Base-by-base conservation (phyloP, 2,888 invertebrate genomes). In the Coecobrya sp. region DNA sequence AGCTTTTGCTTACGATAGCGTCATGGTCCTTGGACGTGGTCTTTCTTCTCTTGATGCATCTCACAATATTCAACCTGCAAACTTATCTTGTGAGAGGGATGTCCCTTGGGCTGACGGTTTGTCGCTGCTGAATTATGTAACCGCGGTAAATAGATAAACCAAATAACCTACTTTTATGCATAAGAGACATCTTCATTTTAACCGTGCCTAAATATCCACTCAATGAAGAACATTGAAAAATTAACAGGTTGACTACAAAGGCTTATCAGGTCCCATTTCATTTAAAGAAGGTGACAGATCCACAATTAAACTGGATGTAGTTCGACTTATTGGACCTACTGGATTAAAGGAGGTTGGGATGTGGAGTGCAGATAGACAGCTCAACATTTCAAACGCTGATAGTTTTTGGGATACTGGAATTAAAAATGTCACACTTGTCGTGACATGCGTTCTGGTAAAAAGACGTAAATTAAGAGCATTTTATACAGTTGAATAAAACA, bases 261-360 rank as follows among this genome's bases (percentile, higher is more conserved):
- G 99, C 0, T 96, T 99, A 73, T 98, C 99, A 0, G 99, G 99
- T 0, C 97, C 97, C 52, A 97, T 99, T 82, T 97, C 98, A 94
- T 99, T 99, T 96, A 97, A 97, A 95, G 97, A 98, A 95, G 99
- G 99, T 0, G 97, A 97, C 93, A 96, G 99, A 52, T 97, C 97
- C 55, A 97, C 98, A 95, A 98, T 99, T 96, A 97, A 97, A 95
- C 96, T 99, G 86, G 98, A 99, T 95, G 96, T 99, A 82, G 96
- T 98, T 94, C 97, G 98, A 95, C 96, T 99, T n/a, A n/a, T n/a
- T 62, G 97, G 97, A 90, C 97, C 97, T 4, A 98, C 98, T 73
- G 97, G 97, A 95, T 96, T 98, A 79, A 97, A 97, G 86, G 97
- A 98, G 95, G 97, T 98, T 0, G 98, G 98, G 0, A 97, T 97